These are phyloP conservation scores for Cryptophagus acutangulus DNA, from an alignment of 2,888 invertebrate species.

Conservation along the genomic window DNA sequence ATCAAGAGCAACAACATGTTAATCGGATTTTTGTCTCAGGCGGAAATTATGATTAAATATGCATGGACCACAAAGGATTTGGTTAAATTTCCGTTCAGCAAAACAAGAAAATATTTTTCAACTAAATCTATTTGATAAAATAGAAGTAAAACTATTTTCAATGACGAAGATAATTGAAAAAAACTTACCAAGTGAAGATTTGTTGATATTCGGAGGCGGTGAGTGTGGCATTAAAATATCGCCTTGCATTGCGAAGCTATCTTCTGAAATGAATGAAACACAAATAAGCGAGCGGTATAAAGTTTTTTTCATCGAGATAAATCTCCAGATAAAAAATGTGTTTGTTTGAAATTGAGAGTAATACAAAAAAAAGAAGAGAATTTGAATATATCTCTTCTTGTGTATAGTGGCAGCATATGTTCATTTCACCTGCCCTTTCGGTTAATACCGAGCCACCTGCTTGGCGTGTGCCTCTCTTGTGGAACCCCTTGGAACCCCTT, in stretches of 20 bases:
- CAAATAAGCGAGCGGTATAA: constrained; percentile 1
- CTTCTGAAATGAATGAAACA: constrained; percentile 38
- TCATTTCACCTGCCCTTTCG: constrained; percentile 40
- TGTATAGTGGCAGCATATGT: constrained; percentile 41
- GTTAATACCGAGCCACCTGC: constrained; percentile 37
- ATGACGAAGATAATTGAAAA: constrained; percentile 1
- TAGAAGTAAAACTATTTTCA: not conserved
- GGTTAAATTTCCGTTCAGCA: not conserved
- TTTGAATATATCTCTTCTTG: constrained; percentile 33
- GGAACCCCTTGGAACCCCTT: constrained; percentile 23
- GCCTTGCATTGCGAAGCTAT: constrained; percentile 47
- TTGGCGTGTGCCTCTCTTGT: constrained; percentile 37
- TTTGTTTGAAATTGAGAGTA: constrained; percentile 1
- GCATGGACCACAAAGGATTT: too few relatives aligned
- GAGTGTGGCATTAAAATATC: constrained; percentile 43
- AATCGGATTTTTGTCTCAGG: too few relatives aligned
- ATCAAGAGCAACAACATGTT: too few relatives aligned
- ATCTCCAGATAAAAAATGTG: not conserved
- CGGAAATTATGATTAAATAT: too few relatives aligned
- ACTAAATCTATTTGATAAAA: too few relatives aligned
- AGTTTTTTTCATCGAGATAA: not conserved
- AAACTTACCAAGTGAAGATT: constrained; percentile 42
- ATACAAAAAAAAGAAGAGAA: constrained; percentile 8
- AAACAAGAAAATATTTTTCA: too few relatives aligned
- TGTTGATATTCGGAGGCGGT: constrained; percentile 39